A percentile compares a stretch with the other conserved stretches of the same genome.
Conservation (phyloP, 2,797 vertebrate genomes). For the Diplodus puntazzo region DNA sequence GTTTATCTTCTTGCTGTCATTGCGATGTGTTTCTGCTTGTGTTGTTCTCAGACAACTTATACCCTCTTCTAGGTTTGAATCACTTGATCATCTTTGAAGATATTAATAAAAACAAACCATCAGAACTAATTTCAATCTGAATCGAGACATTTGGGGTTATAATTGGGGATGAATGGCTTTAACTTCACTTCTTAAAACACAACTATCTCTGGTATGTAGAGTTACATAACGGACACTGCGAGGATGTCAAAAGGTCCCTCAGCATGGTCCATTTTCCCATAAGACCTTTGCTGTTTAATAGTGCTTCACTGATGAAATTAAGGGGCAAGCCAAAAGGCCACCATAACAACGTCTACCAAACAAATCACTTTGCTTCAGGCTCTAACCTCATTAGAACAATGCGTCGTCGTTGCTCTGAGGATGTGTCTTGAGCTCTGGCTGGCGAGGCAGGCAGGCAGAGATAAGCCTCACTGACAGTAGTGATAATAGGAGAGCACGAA, state of each 20-base stretch:
- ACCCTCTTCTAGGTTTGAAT: neutral
- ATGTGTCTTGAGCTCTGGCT: constrained; percentile 53
- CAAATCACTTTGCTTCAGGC: constrained; percentile 69
- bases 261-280: constrained; percentile 53
- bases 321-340: constrained; percentile 76
- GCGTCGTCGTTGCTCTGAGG: constrained; percentile 64
- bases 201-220: constrained; percentile 60
- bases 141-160: constrained; percentile 1
- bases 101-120: constrained; percentile 21
- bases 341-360: constrained; percentile 69
- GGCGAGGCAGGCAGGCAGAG: constrained; percentile 44
- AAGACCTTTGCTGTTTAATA: constrained; percentile 74
- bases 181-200: constrained; percentile 50
- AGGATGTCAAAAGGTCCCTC: constrained; percentile 63
- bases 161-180: constrained; percentile 40
- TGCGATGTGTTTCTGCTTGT: neutral
- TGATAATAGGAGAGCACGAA: constrained; percentile 66
- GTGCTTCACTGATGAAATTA: constrained; percentile 84
- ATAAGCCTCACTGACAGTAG: constrained; percentile 74
- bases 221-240: constrained; percentile 62
- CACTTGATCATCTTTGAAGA: constrained; percentile 24
- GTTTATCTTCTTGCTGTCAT: neutral
- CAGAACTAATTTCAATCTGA: constrained; percentile 7
- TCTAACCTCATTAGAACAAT: constrained; percentile 78
- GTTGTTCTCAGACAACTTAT: too few relatives aligned